Base-by-base conservation (phyloP, 2,888 invertebrate genomes). In the Galerucella calmariensis region DNA sequence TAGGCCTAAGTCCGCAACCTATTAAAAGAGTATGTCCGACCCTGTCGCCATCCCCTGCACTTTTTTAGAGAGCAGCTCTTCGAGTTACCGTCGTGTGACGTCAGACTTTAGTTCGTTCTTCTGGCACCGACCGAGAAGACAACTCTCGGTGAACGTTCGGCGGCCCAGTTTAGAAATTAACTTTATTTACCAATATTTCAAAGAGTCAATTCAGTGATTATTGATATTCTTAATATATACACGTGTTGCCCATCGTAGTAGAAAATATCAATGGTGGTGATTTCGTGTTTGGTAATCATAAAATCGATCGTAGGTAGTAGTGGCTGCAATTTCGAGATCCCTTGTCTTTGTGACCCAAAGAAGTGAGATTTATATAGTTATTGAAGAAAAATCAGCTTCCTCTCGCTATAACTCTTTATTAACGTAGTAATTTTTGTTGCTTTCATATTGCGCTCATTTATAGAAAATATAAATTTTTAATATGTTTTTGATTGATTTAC, bases 41-140 rank as follows among this genome's bases (percentile, higher is more conserved):
- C 61, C 76, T 76, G 76, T 24, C 70, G 24, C 46, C 76, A 76
- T 70, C 76, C 76, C 75, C 65, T 67, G 62, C 53, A 61, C 61
- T 66, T 65, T 69, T 16, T 35, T 59, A 63, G 51, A 69, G 69
- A 70, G 63, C 63, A 73, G 68, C 62, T 70, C 65, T 44, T 67
- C 35, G 68, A 14, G 35, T 70, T 56, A 56, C 58, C 44, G 66
- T 56, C 53, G 69, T 66, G 70, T 72, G 67, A 67, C 66, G 66
- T 72, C 66, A 72, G 58, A 4, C n/a, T 24, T 35, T 59, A 67
- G 61, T 59, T 67, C 66, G 24, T 35, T 67, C 58, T 66, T 63
- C 62, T 70, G 67, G 67, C 67, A 58, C 67, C 46, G 63, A 46
- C 63, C 63, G 63, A 46, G 10, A 20, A 65, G 63, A 46, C 63